Base-by-base conservation (phyloP, 2,797 vertebrate species). In the Alfaro cultratus region DNA sequence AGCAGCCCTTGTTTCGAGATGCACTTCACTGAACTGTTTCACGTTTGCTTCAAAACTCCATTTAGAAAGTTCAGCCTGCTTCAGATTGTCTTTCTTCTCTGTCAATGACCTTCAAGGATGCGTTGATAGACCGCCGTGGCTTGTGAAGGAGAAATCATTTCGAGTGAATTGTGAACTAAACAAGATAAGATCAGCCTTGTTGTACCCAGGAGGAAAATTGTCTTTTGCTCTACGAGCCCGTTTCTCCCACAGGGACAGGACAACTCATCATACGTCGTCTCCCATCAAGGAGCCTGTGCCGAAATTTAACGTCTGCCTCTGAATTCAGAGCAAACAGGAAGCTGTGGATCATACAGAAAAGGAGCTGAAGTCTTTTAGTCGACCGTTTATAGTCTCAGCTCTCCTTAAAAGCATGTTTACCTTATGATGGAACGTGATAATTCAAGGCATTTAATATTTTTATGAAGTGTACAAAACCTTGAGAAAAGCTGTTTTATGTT, bases 141-240 rank as follows among this genome's bases (percentile, higher is more conserved):
- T 80, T 53, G 74, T 74, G 76, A 49, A 23, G 73, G 34, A 78
- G 8, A 80, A 76, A 81, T 60, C 31, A 73, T 81, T 81, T 76
- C 12, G 34, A 80, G 74, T 75, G 53, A 70, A 62, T n/a, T 74
- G 84, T 77, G 80, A 70, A 88, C 78, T 80, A 83, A 76, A 83
- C 11, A 26, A 79, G 82, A 89, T 81, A 83, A 72, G 60, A 85
- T 80, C 68, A 47, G 43, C 55, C 49, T 79, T 51, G 74, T 83
- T 83, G 29, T 73, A 77, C 77, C 71, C 77, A 49, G 47, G 55
- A 80, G 74, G 76, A 74, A 84, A 84, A 80, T 60, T 73, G 74
- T 77, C 18, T 74, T 81, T 80, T 72, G n/a, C 43, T 45, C 31
- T 45, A 39, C 11, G 12, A 80, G 47, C 57, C n/a, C 6, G 13